Conservation (phyloP, 2,113 vertebrate genomes). For the Callospermophilus lateralis region DNA sequence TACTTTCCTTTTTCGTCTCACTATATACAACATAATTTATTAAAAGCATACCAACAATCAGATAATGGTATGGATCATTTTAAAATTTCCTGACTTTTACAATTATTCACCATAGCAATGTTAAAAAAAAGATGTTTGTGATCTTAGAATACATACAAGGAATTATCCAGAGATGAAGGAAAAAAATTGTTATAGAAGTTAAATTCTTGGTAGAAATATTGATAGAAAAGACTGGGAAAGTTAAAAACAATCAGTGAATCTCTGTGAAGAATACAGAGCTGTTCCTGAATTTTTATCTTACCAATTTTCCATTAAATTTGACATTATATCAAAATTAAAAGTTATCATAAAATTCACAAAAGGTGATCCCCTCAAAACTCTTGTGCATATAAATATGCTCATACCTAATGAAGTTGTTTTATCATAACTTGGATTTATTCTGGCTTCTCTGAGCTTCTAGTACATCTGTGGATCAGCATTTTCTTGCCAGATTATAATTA, state of each 20-base stretch:
- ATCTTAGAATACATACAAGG: background rate
- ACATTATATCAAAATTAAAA: conserved; percentile 34
- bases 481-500: conserved; percentile 68
- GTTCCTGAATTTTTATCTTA: background rate
- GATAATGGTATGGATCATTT: background rate
- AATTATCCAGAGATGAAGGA: background rate
- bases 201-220: background rate
- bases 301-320: background rate
- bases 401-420: conserved; percentile 74
- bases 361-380: background rate
- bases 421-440: conserved; percentile 71
- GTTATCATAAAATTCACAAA: background rate
- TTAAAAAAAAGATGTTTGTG: background rate
- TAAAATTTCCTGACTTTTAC: conserved; percentile 8
- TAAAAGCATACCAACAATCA: background rate
- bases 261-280: background rate
- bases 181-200: background rate
- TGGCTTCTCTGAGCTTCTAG: conserved; percentile 66
- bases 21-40: background rate
- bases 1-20: conserved; percentile 24
- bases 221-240: background rate
- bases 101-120: background rate
- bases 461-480: conserved; percentile 66
- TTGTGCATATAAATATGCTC: conserved; percentile 59
- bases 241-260: background rate